Evolutionary conservation across 1,140 invertebrate genomes (phyloP).

Genomic region (Nasonia longicornis): DNA sequence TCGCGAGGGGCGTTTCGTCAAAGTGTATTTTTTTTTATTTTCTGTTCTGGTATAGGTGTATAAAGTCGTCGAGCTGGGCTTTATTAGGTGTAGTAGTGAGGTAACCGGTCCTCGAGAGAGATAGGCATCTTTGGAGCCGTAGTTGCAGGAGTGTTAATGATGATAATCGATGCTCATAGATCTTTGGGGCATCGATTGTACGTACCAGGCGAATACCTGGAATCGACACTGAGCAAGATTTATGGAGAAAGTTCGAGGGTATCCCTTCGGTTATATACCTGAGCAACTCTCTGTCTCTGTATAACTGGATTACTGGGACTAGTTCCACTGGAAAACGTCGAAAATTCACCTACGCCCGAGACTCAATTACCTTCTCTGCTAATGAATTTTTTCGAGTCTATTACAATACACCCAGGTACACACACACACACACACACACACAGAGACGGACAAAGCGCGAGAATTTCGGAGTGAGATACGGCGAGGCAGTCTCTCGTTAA

Average conservation of each 20-base stretch:
- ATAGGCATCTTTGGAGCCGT: slow-evolving; percentile 24
- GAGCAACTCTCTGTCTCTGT: not conserved
- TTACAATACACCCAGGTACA: too few species aligned
- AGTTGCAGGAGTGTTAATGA: slow-evolving; percentile 34
- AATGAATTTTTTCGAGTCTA: not conserved
- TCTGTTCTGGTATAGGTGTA: not conserved
- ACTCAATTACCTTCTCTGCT: too few species aligned
- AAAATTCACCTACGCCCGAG: too few species aligned
- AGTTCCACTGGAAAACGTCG: too few species aligned
- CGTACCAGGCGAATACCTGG: slow-evolving; percentile 32
- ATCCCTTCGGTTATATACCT: not conserved
- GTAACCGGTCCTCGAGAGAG: slow-evolving; percentile 25
- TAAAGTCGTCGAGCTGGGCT: not conserved
- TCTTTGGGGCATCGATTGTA: slow-evolving; percentile 32
- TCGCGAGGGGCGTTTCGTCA: slow-evolving; percentile 37
- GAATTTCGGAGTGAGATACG: slow-evolving; percentile 48
- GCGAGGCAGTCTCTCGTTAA: slow-evolving; percentile 64
- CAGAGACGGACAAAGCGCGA: not conserved
- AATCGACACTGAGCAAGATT: slow-evolving; percentile 40
- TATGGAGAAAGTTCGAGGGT: slow-evolving; percentile 28
- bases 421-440: not conserved
- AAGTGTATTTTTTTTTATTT: slow-evolving; percentile 5
- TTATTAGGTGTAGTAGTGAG: not conserved
- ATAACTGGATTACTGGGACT: slow-evolving; percentile 29
- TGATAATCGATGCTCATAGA: slow-evolving; percentile 39